Evolutionary conservation across 2,888 invertebrate genomes (phyloP), one percentile per base, ranked within the genome.

Genomic region (Leucania comma): DNA sequence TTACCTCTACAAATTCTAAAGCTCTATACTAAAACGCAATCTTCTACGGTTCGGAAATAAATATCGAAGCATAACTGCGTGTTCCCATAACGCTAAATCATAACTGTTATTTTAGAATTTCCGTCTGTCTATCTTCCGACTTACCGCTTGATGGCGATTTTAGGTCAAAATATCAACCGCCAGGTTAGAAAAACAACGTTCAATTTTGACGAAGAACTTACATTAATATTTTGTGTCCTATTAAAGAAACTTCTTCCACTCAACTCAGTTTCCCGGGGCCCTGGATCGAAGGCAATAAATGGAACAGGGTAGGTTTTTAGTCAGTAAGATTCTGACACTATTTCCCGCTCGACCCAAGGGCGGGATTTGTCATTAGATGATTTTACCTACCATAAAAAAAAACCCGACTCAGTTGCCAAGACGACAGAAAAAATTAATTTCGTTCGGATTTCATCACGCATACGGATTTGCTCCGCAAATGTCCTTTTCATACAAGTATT

Each of bases 101-200:
- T 80, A 80, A 80, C 77, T 60, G 77, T 81, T 64, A 81, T 77
- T 81, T 77, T 76, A 77, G 81, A 69, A 61, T 64, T 69, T 77
- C 77, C 81, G 81, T 50, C 75, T 42, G 51, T 80, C 75, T 75
- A 53, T 68, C 26, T 80, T 68, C 59, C 26, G 56, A 61, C 32
- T 68, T 50, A 61, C 60, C 60, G 81, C 69, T 75, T 48, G 54
- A 68, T 76, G 70, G 56, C 56, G 71, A 77, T 80, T 80, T 81
- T 77, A 77, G 77, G 77, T 76, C 64, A 77, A 64, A 77, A 68
- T 69, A 74, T 53, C 48, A 61, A 56, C 24, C 26, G 54, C 20
- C 51, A 48, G 20, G 17, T 69, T 68, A 50, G 10, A 68, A 68
- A 64, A 71, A 59, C 51, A 46, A 17, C 24, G 20, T 26, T 8